Evolutionary conservation across 2,797 vertebrate genomes (phyloP), one percentile per base, ranked within the genome.

Genomic region (Eulemur albifrons): DNA sequence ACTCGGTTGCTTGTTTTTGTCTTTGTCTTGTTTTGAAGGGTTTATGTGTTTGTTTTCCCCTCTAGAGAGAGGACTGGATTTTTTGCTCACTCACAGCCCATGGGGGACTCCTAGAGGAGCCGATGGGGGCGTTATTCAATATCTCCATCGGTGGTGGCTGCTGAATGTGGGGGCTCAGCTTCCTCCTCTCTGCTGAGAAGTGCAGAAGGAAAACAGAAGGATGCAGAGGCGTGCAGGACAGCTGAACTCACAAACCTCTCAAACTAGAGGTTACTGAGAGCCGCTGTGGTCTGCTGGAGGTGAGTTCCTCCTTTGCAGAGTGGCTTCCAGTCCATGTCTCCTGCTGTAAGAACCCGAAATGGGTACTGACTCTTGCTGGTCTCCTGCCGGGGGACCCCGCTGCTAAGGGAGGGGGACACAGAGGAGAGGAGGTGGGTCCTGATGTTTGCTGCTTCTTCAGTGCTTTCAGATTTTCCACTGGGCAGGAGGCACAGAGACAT

Each of bases 151-250:
- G 45, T 9, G 7, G 48, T 1, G 10, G 5, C 9, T 1, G 1
- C 59, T 57, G 38, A 20, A 14, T 1, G 0, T 0, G 43, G 35
- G 20, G 83, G 15, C 15, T 27, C 20, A 1, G 25, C 7, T 23
- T 20, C 23, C 4, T 69, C 73, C 1, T 52, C 73, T 54, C 40
- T 50, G 59, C 59, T 23, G 59, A 65, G 67, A 45, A 32, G 12
- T 18, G 9, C 13, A 0, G 3, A 20, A 61, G 76, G 43, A 40
- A 40, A 80, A 30, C 1, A 20, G 5, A 18, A 35, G 32, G 25
- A 43, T 0, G 7, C 30, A 17, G 27, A 35, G 40, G 59, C 32
- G 0, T 0, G 10, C 2, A 1, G 14, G 27, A 59, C 18, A 40
- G 57, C 10, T 1, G 35, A 54, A 30, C 77, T 69, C 4, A 69